phyloP scores from a whole-genome alignment of 2,888 invertebrate species.

The Chrysotoxum bicinctum region DNA sequence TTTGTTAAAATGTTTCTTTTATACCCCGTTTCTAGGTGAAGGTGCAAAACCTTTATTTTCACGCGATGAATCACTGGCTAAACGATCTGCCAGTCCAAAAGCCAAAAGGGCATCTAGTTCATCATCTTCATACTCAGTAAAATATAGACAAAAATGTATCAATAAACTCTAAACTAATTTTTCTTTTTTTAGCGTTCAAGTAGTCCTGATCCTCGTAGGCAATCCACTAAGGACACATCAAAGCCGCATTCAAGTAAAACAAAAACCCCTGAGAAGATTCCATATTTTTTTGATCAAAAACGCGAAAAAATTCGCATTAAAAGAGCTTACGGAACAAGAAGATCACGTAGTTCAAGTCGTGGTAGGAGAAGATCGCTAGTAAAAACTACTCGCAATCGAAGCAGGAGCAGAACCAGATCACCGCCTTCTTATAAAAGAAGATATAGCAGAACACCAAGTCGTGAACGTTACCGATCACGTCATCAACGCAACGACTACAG shows the following conservation, averaged over 20 bases:
- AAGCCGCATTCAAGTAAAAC: background rate
- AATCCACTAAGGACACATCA: background rate
- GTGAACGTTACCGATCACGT: slow-evolving; percentile 36
- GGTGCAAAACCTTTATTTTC: slow-evolving; percentile 66
- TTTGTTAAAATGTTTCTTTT: background rate
- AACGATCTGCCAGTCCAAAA: slow-evolving; percentile 51
- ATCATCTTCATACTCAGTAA: slow-evolving; percentile 52
- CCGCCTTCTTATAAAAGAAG: slow-evolving; percentile 29
- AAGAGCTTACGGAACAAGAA: slow-evolving; percentile 51
- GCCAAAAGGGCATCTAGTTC: slow-evolving; percentile 30
- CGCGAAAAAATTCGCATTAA: slow-evolving; percentile 60
- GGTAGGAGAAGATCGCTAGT: background rate
- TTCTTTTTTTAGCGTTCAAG: slow-evolving; percentile 40
- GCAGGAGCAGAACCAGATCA: slow-evolving; percentile 35
- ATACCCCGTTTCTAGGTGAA: slow-evolving; percentile 46
- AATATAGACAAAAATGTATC: background rate
- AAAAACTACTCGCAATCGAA: slow-evolving; percentile 18
- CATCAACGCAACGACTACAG: slow-evolving; percentile 27
- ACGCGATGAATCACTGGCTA: slow-evolving; percentile 42
- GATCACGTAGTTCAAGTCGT: slow-evolving; percentile 44
- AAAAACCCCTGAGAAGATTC: slow-evolving; percentile 50
- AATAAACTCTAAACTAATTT: background rate
- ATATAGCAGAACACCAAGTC: slow-evolving; percentile 42
- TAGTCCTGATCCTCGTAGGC: slow-evolving; percentile 32
- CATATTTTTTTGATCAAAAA: slow-evolving; percentile 60